Conservation (phyloP, 2,888 invertebrate species). For the Ochropleura plecta region DNA sequence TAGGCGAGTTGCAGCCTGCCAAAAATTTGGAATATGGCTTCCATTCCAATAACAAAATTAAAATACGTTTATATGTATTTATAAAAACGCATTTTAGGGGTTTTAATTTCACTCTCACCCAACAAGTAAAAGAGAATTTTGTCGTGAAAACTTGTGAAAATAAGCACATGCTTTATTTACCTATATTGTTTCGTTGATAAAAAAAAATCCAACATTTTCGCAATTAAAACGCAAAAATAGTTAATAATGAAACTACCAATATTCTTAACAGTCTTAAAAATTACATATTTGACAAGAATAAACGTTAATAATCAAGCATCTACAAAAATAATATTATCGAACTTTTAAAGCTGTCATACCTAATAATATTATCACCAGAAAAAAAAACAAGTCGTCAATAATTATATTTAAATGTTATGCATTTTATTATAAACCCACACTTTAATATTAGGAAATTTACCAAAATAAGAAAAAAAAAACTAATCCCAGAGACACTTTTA, state of each 20-base stretch:
- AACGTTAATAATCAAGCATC: neutral
- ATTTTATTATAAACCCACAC: constrained; percentile 11
- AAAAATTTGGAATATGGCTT: too few species aligned
- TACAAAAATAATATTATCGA: neutral
- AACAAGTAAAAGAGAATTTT: neutral
- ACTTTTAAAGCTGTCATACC: neutral
- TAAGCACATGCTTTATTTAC: neutral
- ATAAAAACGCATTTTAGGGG: neutral
- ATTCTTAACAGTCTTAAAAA: neutral
- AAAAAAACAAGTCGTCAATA: constrained; percentile 17
- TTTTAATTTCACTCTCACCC: neutral
- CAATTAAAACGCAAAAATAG: neutral
- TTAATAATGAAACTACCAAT: neutral
- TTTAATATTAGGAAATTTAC: constrained; percentile 9
- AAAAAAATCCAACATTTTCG: too few species aligned
- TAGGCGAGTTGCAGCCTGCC: too few species aligned
- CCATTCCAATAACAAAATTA: neutral
- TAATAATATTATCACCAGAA: neutral
- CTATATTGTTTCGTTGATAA: too few species aligned
- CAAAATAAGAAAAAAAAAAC: neutral
- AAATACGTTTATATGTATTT: neutral
- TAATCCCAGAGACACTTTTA: constrained; percentile 28
- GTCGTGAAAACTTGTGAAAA: neutral
- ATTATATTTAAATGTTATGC: constrained; percentile 40
- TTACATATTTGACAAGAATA: neutral